Percentiles rank a stretch among this genome's conserved stretches.
Evolutionary conservation across 1,140 invertebrate species (phyloP).

Genomic region (Anastrepha obliqua): DNA sequence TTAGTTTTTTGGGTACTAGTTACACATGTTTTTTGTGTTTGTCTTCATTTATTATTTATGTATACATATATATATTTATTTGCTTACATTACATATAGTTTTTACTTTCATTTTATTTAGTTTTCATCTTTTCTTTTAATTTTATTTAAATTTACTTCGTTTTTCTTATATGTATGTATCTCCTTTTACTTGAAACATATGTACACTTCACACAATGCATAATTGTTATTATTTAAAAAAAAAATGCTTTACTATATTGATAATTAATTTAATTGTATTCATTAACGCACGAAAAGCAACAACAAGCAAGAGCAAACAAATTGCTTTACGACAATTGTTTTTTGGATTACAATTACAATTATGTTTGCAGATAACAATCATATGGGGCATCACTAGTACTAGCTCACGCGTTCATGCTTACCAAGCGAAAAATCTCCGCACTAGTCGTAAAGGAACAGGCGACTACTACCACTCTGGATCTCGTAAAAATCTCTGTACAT

Average conservation of each 20-base stretch:
- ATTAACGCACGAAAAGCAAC: constrained; percentile 71
- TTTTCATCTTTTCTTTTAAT: not conserved
- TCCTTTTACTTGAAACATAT: not conserved
- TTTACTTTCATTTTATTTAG: not conserved
- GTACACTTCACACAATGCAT: not conserved
- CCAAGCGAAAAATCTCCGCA: too few species aligned
- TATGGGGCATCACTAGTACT: not conserved
- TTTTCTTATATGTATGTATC: not conserved
- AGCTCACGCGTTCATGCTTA: not conserved
- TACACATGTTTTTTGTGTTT: not conserved
- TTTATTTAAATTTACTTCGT: not conserved
- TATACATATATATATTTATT: not conserved
- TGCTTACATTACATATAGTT: not conserved
- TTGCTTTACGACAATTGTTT: constrained; percentile 37
- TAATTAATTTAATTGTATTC: constrained; percentile 57
- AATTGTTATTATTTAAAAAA: not conserved
- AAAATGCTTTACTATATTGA: constrained; percentile 61
- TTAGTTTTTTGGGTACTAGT: constrained; percentile 16
- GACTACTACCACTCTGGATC: too few species aligned
- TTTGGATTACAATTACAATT: constrained; percentile 22
- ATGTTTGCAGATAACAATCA: constrained; percentile 20
- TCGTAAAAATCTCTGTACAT: too few species aligned
- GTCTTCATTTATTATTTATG: not conserved
- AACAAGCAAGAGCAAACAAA: constrained; percentile 69
- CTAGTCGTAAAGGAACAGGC: too few species aligned